Conservation (phyloP, 1,140 invertebrate species). For the Nasonia vitripennis region DNA sequence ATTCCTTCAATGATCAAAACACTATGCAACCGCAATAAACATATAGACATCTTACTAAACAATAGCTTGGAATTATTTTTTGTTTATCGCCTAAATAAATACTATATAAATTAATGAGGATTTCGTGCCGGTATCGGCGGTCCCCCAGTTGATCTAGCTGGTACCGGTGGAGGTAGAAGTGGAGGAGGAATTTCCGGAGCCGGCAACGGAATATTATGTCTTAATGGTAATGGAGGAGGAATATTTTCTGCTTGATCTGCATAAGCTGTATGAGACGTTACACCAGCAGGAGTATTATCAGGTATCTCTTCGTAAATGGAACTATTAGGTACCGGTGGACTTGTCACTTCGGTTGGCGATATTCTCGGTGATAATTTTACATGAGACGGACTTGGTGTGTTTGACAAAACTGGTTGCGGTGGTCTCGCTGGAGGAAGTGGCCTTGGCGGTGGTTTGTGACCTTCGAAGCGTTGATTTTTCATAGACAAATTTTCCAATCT, state of each 20-base stretch:
- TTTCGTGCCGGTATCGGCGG: slow-evolving; percentile 83
- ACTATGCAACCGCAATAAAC: slow-evolving; percentile 1
- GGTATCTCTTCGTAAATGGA: slow-evolving; percentile 77
- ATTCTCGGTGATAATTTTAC: neutral
- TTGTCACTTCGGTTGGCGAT: neutral
- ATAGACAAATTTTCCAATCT: slow-evolving; percentile 58
- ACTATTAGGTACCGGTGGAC: slow-evolving; percentile 61
- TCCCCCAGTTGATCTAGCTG: slow-evolving; percentile 79
- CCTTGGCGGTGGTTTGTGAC: slow-evolving; percentile 62
- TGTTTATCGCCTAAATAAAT: slow-evolving; percentile 19
- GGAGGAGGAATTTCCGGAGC: slow-evolving; percentile 78
- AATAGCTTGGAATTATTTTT: neutral
- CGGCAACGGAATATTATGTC: slow-evolving; percentile 75
- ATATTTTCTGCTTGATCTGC: slow-evolving; percentile 66
- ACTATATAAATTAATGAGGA: slow-evolving; percentile 42
- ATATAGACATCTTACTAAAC: neutral
- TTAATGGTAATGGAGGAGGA: slow-evolving; percentile 81
- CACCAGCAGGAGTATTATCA: slow-evolving; percentile 61
- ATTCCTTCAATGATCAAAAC: neutral
- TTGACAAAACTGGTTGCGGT: slow-evolving; percentile 70
- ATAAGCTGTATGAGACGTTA: slow-evolving; percentile 60
- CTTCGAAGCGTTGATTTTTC: neutral
- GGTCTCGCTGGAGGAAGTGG: slow-evolving; percentile 77
- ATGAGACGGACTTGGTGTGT: neutral
- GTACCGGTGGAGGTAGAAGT: slow-evolving; percentile 77